A percentile compares a stretch with the other conserved stretches of the same genome.
Evolutionary conservation across 2,797 vertebrate genomes (phyloP).

Genomic region (Sarcophilus harrisii): DNA sequence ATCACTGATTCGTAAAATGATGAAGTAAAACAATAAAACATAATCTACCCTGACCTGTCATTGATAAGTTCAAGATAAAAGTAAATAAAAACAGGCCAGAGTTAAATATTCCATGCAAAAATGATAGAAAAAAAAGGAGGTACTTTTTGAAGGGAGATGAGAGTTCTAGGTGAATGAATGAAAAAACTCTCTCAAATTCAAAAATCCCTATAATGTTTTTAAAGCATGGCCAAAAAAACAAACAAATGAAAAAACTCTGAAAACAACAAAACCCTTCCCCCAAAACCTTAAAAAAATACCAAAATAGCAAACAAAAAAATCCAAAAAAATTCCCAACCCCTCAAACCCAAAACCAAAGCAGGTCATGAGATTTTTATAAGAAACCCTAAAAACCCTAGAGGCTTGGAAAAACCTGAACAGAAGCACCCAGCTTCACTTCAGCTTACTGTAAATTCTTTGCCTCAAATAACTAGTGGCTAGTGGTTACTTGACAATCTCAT

Average conservation of each 20-base stretch:
- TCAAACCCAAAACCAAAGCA: not conserved
- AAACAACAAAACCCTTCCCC: no score
- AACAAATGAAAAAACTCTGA: not conserved
- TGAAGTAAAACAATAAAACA: not conserved
- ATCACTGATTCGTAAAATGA: not conserved
- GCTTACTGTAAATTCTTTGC: slow-evolving; percentile 77
- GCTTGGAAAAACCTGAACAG: slow-evolving; percentile 54
- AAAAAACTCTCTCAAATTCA: not conserved
- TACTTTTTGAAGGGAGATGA: not conserved
- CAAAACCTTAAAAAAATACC: no score
- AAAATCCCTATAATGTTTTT: not conserved
- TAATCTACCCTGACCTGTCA: not conserved
- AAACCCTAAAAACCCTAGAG: slow-evolving; percentile 53
- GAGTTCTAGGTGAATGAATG: not conserved
- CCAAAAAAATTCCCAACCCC: no score
- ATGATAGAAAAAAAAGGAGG: not conserved
- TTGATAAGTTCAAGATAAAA: not conserved
- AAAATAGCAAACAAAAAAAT: no score
- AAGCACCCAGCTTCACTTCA: slow-evolving; percentile 66
- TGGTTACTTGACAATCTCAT: slow-evolving; percentile 62
- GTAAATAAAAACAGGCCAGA: not conserved
- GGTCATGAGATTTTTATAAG: slow-evolving; percentile 44
- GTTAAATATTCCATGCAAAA: not conserved
- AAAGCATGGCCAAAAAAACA: not conserved
- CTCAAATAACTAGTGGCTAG: slow-evolving; percentile 74